Base-by-base conservation (phyloP, 2,888 invertebrate species). In the Euzophera pinguis region DNA sequence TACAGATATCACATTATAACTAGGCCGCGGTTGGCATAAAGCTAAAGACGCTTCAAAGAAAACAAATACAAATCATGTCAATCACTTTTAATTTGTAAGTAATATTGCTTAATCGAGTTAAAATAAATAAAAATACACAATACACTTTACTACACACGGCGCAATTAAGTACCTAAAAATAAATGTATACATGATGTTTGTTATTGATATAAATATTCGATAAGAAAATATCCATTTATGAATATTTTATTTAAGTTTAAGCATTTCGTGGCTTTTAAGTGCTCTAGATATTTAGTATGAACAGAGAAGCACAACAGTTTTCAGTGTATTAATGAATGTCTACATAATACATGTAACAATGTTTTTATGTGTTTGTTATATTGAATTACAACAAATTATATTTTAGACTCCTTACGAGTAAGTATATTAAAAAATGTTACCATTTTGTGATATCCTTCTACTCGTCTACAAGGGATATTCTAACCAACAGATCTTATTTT, bases 101-200 rank as follows among this genome's bases (percentile, higher is more conserved):
- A 83, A 82, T 88, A 89, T 87, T 88, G 87, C 87, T 85, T 85
- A 86, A 80, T 86, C 78, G 80, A 87, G 82, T 84, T 73, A 65
- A 84, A 89, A 87, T 84, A 84, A 90, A 85, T 83, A 80, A 76
- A 75, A 78, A 68, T 81, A 82, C 80, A 82, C 75, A 81, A 75
- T 78, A 69, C 75, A 73, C 43, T 60, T 71, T 73, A 65, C 74
- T 80, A 80, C 73, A 64, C 74, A 80, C 76, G 77, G 78, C 79
- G 71, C 70, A 76, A 76, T 78, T 57, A 78, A 73, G 62, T 73
- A 70, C 56, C 73, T 73, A 71, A 58, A 67, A 75, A 67, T 55
- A 60, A 71, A 64, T 58, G 71, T 69, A 52, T 58, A 55, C 49
- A 57, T 56, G 50, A 48, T 16, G 53, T 59, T 57, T 53, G 54